phyloP scores from a whole-genome alignment of 2,797 vertebrate species.

The Strix occidentalis region DNA sequence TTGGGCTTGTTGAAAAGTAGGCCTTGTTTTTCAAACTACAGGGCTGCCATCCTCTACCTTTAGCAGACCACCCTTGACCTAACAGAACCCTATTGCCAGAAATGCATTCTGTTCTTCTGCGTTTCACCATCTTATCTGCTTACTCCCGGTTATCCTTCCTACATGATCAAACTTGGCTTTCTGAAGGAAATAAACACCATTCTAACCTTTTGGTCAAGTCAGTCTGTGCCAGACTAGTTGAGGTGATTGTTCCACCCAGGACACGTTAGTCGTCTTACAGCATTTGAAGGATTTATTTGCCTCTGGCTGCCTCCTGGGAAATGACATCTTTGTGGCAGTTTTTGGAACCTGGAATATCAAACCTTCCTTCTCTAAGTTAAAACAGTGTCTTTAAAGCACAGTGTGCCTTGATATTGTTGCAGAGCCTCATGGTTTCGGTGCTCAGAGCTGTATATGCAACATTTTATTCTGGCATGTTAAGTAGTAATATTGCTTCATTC shows the following conservation, averaged over 20 bases:
- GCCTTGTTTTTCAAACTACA: neutral
- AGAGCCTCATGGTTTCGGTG: neutral
- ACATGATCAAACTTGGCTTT: neutral
- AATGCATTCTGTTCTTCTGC: neutral
- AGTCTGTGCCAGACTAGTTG: neutral
- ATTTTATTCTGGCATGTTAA: neutral
- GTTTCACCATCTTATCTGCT: neutral
- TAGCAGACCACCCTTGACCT: neutral
- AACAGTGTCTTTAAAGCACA: neutral
- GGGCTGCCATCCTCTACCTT: neutral
- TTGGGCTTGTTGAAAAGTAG: neutral
- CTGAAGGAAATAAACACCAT: neutral
- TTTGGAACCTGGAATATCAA: neutral
- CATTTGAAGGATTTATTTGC: neutral
- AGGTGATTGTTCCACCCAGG: neutral
- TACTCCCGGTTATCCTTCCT: neutral
- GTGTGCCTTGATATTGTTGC: neutral
- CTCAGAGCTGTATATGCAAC: neutral
- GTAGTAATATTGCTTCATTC: neutral
- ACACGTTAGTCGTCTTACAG: neutral
- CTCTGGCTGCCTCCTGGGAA: neutral
- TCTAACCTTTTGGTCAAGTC: neutral
- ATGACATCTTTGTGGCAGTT: neutral
- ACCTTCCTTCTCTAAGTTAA: neutral
- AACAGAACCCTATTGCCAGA: neutral